These are phyloP conservation scores for Drosophila sturtevanti DNA, from an alignment of 1,140 invertebrate species.

Conservation along the genomic window DNA sequence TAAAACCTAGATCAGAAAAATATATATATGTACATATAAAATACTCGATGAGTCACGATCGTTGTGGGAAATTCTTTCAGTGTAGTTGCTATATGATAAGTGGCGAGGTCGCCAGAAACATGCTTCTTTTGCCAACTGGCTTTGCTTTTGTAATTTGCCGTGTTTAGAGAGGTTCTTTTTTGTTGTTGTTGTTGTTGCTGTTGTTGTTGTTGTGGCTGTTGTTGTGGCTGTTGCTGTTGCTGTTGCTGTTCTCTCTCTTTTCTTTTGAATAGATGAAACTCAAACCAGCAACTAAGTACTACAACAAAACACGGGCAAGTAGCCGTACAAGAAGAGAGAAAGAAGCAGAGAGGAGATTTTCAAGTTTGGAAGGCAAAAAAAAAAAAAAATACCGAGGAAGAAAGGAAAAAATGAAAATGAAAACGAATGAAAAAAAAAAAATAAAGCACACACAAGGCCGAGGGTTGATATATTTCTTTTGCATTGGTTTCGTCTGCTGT, in stretches of 20 bases:
- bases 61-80: conserved; percentile 3
- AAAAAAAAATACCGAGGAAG: not conserved
- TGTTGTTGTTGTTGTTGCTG: not conserved
- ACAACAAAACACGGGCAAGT: conserved; percentile 16
- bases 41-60: not conserved
- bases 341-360: conserved; percentile 23
- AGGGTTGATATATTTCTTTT: conserved; percentile 80
- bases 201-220: not conserved
- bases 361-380: not conserved
- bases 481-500: conserved; percentile 48
- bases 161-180: conserved; percentile 69
- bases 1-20: no score
- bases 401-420: conserved; percentile 37
- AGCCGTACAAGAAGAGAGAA: conserved; percentile 8
- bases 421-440: conserved; percentile 43
- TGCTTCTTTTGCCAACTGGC: conserved; percentile 12
- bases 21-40: no score
- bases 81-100: conserved; percentile 49
- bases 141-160: conserved; percentile 48
- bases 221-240: not conserved
- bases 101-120: conserved; percentile 33
- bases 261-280: conserved; percentile 66
- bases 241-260: conserved; percentile 4
- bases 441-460: conserved; percentile 32
- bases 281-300: conserved; percentile 54